Evolutionary conservation across 2,113 vertebrate species (phyloP).

Genomic region (Podilymbus podiceps): DNA sequence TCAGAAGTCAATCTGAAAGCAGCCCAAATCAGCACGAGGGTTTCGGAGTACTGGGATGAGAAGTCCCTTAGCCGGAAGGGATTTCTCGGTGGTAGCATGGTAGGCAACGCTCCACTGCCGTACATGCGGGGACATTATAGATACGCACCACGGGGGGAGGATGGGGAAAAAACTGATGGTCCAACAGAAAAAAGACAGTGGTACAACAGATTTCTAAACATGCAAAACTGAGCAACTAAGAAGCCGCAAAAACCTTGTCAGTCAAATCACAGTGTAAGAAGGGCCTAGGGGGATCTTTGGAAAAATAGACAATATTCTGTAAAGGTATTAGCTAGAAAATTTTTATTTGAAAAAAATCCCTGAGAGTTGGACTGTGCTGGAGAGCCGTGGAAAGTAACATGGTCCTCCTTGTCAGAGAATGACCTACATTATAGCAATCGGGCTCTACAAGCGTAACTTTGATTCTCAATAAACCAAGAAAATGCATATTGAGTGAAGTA

Average conservation of each 20-base stretch:
- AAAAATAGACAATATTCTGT: background rate
- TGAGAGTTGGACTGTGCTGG: background rate
- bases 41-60: background rate
- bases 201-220: background rate
- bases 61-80: background rate
- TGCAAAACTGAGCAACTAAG: background rate
- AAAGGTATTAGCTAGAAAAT: background rate
- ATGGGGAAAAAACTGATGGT: accelerated
- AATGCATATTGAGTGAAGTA: background rate
- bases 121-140: background rate
- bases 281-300: background rate
- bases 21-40: background rate
- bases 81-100: background rate
- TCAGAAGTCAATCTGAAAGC: background rate
- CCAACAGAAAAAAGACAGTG: background rate
- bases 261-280: background rate
- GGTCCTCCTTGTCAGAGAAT: background rate
- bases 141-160: too few species aligned
- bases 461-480: background rate
- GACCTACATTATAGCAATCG: background rate
- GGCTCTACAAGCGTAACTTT: background rate
- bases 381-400: background rate
- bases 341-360: background rate
- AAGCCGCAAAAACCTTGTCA: background rate
- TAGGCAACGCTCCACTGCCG: background rate